phyloP scores from a whole-genome alignment of 2,797 vertebrate genomes.

The Labroides dimidiatus region DNA sequence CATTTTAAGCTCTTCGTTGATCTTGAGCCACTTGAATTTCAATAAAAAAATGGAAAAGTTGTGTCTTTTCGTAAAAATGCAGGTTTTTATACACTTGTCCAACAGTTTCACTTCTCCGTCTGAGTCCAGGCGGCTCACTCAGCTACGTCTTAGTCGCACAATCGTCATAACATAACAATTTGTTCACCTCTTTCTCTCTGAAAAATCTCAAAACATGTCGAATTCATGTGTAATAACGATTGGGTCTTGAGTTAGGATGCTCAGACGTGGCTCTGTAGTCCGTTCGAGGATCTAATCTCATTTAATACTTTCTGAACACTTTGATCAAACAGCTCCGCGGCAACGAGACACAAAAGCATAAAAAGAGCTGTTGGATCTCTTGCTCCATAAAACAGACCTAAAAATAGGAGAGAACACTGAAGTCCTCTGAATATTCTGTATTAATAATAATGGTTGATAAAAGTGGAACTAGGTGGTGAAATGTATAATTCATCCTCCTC shows the following conservation, averaged over 20 bases:
- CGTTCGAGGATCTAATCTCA: not conserved
- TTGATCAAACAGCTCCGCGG: conserved; percentile 7
- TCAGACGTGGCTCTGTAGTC: no score
- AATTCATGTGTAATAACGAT: not conserved
- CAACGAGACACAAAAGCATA: not conserved
- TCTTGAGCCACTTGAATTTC: no score
- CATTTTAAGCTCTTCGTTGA: no score
- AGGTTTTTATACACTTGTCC: no score
- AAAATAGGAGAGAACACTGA: not conserved
- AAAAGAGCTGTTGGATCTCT: not conserved
- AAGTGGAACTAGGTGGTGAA: not conserved
- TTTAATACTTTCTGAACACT: not conserved
- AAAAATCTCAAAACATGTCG: not conserved
- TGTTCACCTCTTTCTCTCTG: no score
- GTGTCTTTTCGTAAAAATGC: no score
- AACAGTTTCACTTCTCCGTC: no score
- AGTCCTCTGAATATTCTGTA: not conserved
- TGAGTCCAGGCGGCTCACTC: no score
- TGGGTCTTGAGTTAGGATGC: not conserved
- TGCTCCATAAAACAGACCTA: not conserved
- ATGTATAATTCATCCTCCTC: not conserved
- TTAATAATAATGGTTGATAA: conserved; percentile 5
- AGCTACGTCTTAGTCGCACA: no score
- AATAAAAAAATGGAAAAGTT: no score
- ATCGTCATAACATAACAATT: no score